A percentile compares a stretch with the other conserved stretches of the same genome.
phyloP scores from a whole-genome alignment of 2,797 vertebrate species.

The Lagocephalus sceleratus region DNA sequence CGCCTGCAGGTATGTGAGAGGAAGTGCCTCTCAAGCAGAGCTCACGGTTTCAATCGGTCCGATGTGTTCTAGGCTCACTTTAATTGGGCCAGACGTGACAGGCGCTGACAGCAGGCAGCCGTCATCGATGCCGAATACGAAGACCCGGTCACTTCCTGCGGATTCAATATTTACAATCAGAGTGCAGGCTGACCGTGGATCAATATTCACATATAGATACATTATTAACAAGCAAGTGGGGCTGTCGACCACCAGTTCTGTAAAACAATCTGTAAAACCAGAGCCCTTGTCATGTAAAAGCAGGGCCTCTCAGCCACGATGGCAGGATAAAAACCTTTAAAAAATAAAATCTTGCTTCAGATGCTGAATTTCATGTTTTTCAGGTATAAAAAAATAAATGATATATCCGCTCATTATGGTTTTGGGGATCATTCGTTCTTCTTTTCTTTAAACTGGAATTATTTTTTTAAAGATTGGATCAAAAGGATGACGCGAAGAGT shows the following conservation, averaged over 20 bases:
- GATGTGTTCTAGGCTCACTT: no score
- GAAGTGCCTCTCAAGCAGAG: no score
- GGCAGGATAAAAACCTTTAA: background rate
- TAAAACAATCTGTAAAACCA: background rate
- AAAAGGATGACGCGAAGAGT: no score
- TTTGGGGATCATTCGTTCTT: background rate
- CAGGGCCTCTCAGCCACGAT: background rate
- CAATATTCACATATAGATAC: slow-evolving; percentile 61
- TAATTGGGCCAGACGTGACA: no score
- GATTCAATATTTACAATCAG: slow-evolving; percentile 38
- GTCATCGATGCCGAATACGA: no score
- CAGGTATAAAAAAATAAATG: background rate
- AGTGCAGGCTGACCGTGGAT: slow-evolving; percentile 20
- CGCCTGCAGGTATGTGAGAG: no score
- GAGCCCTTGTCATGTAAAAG: background rate
- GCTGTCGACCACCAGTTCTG: background rate
- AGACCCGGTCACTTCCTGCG: slow-evolving; percentile 7
- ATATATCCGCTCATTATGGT: background rate
- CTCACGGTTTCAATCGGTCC: no score
- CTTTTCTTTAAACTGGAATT: background rate
- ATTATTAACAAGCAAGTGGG: slow-evolving; percentile 37
- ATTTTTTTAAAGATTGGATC: no score
- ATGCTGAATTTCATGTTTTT: slow-evolving; percentile 6
- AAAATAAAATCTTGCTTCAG: slow-evolving; percentile 23
- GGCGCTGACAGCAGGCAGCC: no score